These are phyloP conservation scores for Nomada hirtipes DNA, from an alignment of 2,888 invertebrate genomes.

Conservation along the genomic window DNA sequence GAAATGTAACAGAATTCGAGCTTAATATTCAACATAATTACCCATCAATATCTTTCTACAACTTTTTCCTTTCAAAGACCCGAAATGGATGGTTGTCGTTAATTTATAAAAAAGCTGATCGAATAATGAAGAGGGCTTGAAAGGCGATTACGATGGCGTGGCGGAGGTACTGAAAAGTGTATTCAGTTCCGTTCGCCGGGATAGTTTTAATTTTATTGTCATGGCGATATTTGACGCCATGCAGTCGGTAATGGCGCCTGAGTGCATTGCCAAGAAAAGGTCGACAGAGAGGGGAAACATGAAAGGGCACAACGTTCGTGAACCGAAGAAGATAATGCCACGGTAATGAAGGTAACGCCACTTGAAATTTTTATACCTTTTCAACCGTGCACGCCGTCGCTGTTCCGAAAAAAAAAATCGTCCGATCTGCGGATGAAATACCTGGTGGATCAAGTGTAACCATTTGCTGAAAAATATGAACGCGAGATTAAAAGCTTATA, in stretches of 20 bases:
- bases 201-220: conserved; percentile 36
- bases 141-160: neutral
- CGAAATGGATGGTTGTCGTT: neutral
- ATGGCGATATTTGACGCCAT: conserved; percentile 15
- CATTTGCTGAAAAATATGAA: neutral
- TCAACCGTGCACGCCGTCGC: neutral
- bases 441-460: too few relatives aligned
- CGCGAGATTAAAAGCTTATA: neutral
- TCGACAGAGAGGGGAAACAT: neutral
- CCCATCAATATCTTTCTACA: too few relatives aligned
- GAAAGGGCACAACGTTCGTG: conserved; percentile 15
- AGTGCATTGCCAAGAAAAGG: conserved; percentile 35
- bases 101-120: neutral
- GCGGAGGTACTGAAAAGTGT: neutral
- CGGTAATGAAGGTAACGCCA: conserved; percentile 1
- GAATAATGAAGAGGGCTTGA: neutral
- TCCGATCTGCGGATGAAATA: neutral
- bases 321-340: conserved; percentile 17
- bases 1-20: too few relatives aligned
- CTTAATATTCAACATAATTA: too few relatives aligned
- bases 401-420: neutral
- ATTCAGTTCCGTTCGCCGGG: neutral
- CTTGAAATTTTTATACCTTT: conserved; percentile 19
- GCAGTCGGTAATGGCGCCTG: conserved; percentile 18
- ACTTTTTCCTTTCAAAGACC: too few relatives aligned